Conservation (phyloP, 2,888 invertebrate species). For the Agapetus fuscipes region DNA sequence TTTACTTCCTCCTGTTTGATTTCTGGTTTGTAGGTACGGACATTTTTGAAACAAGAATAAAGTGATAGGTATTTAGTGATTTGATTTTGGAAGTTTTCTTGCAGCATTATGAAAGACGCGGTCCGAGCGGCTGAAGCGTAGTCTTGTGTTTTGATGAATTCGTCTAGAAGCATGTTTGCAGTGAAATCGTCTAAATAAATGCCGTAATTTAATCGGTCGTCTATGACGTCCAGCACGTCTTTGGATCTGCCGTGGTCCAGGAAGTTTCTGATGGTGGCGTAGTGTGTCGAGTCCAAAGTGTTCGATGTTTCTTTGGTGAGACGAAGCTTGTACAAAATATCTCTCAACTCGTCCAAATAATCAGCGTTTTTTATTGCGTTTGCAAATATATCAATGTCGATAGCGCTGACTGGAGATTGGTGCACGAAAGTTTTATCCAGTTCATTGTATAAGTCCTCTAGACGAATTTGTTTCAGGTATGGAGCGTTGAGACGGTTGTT, state of each 20-base stretch:
- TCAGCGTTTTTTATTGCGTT: conserved; percentile 48
- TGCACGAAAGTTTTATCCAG: conserved; percentile 57
- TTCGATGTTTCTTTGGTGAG: conserved; percentile 60
- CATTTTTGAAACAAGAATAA: conserved; percentile 65
- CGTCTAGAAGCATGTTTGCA: conserved; percentile 72
- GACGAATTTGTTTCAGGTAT: conserved; percentile 51
- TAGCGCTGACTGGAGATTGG: conserved; percentile 55
- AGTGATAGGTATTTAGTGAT: conserved; percentile 59
- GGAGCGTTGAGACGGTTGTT: conserved; percentile 50
- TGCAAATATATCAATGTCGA: conserved; percentile 77
- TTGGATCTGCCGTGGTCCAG: conserved; percentile 46
- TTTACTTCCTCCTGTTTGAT: conserved; percentile 24
- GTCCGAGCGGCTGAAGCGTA: conserved; percentile 65
- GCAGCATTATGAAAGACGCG: conserved; percentile 73
- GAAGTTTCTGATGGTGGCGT: conserved; percentile 63
- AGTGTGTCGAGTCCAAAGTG: conserved; percentile 68
- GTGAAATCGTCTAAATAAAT: conserved; percentile 78
- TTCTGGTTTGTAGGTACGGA: conserved; percentile 38
- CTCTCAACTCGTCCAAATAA: conserved; percentile 62
- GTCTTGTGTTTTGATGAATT: conserved; percentile 59
- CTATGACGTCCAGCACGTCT: conserved; percentile 60
- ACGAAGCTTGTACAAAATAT: conserved; percentile 61
- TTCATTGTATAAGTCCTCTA: conserved; percentile 59
- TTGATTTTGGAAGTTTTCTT: conserved; percentile 73
- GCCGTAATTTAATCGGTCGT: conserved; percentile 80